Conservation (phyloP, 1,140 invertebrate species). For the Eriosoma lanigerum region DNA sequence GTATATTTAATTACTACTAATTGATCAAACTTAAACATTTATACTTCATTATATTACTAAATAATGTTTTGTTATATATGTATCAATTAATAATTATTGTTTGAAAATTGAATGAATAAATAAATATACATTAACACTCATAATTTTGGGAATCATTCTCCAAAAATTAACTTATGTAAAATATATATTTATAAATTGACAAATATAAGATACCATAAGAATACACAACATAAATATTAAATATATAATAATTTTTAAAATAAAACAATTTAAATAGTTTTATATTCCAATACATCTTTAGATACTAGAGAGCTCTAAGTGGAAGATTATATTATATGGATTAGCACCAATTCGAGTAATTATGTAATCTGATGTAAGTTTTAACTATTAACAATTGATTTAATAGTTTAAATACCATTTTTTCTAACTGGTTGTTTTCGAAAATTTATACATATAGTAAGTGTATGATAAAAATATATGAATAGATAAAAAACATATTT, state of each 20-base stretch:
- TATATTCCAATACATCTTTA: background rate
- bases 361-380: background rate
- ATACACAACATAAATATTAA: conserved; percentile 16
- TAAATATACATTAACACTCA: no score
- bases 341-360: conserved; percentile 32
- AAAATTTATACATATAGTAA: background rate
- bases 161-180: background rate
- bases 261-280: background rate
- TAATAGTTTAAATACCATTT: conserved; percentile 9
- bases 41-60: background rate
- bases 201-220: no score
- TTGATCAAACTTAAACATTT: conserved; percentile 30
- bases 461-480: background rate
- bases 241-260: background rate
- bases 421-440: conserved; percentile 6
- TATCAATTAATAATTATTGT: no score
- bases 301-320: conserved; percentile 7
- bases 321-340: conserved; percentile 13
- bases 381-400: conserved; percentile 9
- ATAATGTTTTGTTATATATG: no score
- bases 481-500: background rate
- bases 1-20: background rate
- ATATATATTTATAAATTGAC: no score
- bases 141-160: background rate
- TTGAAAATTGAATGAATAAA: no score